Evolutionary conservation across 2,113 vertebrate genomes (phyloP), one percentile per base, ranked within the genome.

Genomic region (Clinocottus analis): DNA sequence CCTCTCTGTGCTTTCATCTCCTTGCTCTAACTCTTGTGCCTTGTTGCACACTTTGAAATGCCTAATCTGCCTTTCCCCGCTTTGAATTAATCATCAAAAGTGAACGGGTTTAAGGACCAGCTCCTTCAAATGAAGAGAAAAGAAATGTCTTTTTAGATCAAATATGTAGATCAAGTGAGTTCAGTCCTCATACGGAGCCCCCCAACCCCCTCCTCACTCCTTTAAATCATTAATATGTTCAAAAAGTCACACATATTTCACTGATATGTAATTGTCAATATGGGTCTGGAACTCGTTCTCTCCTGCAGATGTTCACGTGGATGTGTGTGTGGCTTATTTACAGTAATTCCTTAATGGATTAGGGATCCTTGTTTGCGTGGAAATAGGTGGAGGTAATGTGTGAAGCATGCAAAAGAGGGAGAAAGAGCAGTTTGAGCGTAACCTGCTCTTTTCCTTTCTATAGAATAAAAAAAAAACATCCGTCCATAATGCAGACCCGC

Each of bases 21-120:
- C 14, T 73, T 39, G 33, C 61, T 87, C 39, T 62, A 78, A 49
- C 70, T 75, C 67, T 65, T 55, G 69, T 74, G 72, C 56, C 74
- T 82, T 69, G 67, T 83, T 88, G 69, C 53, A 70, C 81, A 83
- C 79, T 89, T 86, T 85, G 80, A 87, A 77, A 85, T 69, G 59
- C 68, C 64, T 89, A 89, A 91, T 93, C 85, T 79, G 68, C 80
- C 70, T n/a, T n/a, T 66, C 51, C 69, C 41, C 41, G 60, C 80
- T 86, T 84, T 89, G 87, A 91, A 86, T 84, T 83, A 85, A 80
- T 88, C 85, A 90, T 87, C 71, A 83, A 79, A 87, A 67, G 67
- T 89, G 72, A 79, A 85, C 19, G 76, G 72, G 61, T 43, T 81
- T 47, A 55, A 64, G 63, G 39, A 43, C 43, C 21, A 0, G 25